A percentile compares a stretch with the other conserved stretches of the same genome.
Evolutionary conservation across 2,797 vertebrate genomes (phyloP).

Genomic region (Galagoides demidoff): DNA sequence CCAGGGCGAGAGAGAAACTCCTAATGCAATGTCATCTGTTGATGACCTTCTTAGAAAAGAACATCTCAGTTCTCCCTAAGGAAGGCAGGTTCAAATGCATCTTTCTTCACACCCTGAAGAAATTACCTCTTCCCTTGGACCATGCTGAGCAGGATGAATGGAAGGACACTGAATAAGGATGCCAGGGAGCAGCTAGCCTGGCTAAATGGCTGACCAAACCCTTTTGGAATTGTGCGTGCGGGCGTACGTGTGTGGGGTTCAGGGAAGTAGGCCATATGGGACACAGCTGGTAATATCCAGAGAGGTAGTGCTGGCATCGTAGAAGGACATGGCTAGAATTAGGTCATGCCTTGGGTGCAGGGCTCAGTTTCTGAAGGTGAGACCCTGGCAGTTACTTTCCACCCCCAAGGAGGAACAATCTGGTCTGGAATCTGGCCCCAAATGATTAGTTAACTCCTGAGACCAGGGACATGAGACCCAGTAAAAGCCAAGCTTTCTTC

Average conservation of each 20-base stretch:
- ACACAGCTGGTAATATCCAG: conserved; percentile 82
- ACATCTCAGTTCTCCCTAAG: conserved; percentile 5
- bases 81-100: not conserved
- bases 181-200: not conserved
- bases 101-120: conserved; percentile 23
- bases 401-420: conserved; percentile 85
- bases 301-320: conserved; percentile 80
- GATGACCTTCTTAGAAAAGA: conserved; percentile 48
- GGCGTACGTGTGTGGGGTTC: not conserved
- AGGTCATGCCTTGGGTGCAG: conserved; percentile 85
- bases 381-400: conserved; percentile 83
- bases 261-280: conserved; percentile 82
- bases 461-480: conserved; percentile 43
- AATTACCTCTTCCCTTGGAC: conserved; percentile 10
- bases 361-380: conserved; percentile 80
- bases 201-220: not conserved
- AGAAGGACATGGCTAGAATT: conserved; percentile 82
- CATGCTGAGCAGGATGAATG: rapidly evolving
- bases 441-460: conserved; percentile 71
- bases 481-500: not conserved
- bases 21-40: conserved; percentile 66
- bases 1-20: conserved; percentile 71
- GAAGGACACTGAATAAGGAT: not conserved
- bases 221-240: not conserved
- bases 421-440: conserved; percentile 85